Percentiles rank a stretch among this genome's conserved stretches.
Conservation (phyloP, 2,113 vertebrate genomes). For the Panthera tigris region DNA sequence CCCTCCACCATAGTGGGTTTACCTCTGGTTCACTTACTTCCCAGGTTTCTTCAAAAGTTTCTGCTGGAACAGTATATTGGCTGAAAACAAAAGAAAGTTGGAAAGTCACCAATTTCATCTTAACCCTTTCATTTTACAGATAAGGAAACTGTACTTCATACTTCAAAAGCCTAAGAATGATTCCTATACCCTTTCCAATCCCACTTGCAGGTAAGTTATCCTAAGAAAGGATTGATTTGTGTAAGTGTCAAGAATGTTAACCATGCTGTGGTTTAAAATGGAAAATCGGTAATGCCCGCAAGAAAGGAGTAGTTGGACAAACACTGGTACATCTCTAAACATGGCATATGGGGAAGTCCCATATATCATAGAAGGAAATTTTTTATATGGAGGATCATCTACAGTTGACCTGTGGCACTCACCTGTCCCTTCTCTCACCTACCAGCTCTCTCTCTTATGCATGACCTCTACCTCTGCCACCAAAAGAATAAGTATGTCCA, state of each 20-base stretch:
- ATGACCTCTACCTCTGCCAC: not conserved
- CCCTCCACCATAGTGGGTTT: not conserved
- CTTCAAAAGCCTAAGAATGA: not conserved
- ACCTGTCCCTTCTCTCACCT: not conserved
- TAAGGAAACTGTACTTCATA: not conserved
- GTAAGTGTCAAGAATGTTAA: not conserved
- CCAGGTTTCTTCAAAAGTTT: not conserved
- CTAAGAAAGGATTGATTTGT: not conserved
- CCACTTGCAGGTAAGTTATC: not conserved
- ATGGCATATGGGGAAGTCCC: not conserved
- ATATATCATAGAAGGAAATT: not conserved
- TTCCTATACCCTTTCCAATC: not conserved
- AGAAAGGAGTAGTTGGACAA: not conserved
- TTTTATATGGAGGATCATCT: not conserved
- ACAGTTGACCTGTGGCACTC: not conserved
- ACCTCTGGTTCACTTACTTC: not conserved
- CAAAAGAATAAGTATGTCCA: not conserved
- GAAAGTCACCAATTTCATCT: not conserved
- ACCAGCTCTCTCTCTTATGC: not conserved
- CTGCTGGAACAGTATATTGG: not conserved
- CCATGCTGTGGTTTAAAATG: not conserved
- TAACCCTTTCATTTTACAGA: not conserved
- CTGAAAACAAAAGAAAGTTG: not conserved
- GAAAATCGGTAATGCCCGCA: not conserved
- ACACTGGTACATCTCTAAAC: not conserved